phyloP scores from a whole-genome alignment of 1,140 invertebrate species.

The Saccostrea glomerata region DNA sequence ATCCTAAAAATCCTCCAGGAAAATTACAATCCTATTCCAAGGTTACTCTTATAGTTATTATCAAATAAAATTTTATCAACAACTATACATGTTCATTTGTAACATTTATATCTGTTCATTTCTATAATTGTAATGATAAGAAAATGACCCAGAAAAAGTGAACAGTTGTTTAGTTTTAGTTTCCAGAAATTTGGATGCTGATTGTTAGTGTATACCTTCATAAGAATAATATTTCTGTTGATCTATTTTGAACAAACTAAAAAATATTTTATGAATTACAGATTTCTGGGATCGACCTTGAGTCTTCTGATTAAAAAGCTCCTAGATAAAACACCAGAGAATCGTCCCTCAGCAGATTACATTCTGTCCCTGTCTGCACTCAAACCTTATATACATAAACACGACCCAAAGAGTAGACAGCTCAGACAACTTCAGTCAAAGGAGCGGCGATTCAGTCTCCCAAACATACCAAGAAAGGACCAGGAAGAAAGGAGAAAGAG shows the following conservation, averaged over 20 bases:
- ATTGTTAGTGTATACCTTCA: too few relatives aligned
- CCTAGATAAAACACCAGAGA: slow-evolving; percentile 72
- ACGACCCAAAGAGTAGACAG: slow-evolving; percentile 18
- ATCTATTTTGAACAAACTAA: too few relatives aligned
- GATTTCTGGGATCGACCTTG: slow-evolving; percentile 84
- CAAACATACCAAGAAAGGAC: neutral
- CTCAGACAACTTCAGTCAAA: slow-evolving; percentile 27
- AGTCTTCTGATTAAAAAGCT: slow-evolving; percentile 78
- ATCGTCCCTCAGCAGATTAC: slow-evolving; percentile 80
- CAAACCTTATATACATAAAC: slow-evolving; percentile 58
- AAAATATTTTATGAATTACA: slow-evolving; percentile 45
- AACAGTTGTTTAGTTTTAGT: too few relatives aligned
- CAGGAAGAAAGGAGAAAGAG: neutral
- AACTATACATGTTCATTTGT: too few relatives aligned
- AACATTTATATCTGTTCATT: too few relatives aligned
- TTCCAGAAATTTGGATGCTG: too few relatives aligned
- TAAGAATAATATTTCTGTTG: too few relatives aligned
- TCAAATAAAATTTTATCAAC: too few relatives aligned
- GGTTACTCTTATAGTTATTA: slow-evolving; percentile 51
- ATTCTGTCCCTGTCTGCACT: slow-evolving; percentile 78
- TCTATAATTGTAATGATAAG: too few relatives aligned
- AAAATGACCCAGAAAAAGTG: too few relatives aligned
- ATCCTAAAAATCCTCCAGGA: slow-evolving; percentile 84
- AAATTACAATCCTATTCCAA: slow-evolving; percentile 68
- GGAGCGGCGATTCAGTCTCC: neutral